Percentiles rank a stretch among this genome's conserved stretches.
Conservation (phyloP, 1,140 invertebrate genomes). For the Whitmania pigra region DNA sequence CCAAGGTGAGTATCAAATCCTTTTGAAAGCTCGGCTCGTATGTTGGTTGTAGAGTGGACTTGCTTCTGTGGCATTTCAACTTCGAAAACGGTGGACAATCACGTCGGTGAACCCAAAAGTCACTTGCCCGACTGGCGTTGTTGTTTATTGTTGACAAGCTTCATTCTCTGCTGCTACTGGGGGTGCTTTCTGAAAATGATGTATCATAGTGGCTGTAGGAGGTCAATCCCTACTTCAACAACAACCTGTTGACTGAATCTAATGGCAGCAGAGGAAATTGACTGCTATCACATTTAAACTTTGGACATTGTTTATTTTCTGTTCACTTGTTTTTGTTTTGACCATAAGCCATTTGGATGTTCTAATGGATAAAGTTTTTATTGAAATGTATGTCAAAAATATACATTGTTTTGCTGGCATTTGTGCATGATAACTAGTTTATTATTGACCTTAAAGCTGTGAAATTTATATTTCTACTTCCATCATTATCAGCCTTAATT, state of each 20-base stretch:
- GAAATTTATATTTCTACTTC: too few species aligned
- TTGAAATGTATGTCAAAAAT: too few species aligned
- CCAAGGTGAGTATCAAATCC: too few species aligned
- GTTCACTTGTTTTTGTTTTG: neutral
- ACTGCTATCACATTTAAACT: constrained; percentile 2
- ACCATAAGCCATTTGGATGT: too few species aligned
- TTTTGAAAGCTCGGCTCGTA: neutral
- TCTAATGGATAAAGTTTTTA: too few species aligned
- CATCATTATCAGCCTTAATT: too few species aligned
- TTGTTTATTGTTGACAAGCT: neutral
- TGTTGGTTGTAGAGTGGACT: neutral
- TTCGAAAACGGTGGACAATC: neutral
- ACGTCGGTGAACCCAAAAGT: neutral
- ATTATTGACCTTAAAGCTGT: too few species aligned
- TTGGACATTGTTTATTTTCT: neutral
- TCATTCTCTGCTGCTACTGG: constrained; percentile 1
- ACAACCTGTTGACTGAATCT: neutral
- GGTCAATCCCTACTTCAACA: too few species aligned
- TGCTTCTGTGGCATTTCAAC: neutral
- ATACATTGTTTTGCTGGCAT: too few species aligned
- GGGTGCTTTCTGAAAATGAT: too few species aligned
- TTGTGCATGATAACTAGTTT: too few species aligned
- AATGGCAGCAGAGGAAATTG: neutral
- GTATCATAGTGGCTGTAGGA: too few species aligned
- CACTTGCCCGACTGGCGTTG: neutral